Conservation (phyloP, 1,140 invertebrate species). For the Ruditapes philippinarum region DNA sequence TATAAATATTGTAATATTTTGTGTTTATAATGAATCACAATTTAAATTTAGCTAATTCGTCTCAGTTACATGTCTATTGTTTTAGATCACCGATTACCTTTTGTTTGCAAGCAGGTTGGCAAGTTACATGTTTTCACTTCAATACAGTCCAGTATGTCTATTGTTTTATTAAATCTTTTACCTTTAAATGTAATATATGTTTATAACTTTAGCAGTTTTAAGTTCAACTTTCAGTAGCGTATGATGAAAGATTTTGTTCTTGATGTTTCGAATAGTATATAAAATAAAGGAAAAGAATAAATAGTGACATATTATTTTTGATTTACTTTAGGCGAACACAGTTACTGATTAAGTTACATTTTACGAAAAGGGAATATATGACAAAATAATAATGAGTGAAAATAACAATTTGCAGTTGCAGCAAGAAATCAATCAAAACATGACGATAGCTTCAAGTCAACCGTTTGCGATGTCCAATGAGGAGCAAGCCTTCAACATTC, state of each 20-base stretch:
- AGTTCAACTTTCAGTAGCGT: neutral
- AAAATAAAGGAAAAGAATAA: too few species aligned
- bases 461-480: conserved; percentile 36
- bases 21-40: neutral
- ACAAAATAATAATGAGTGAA: too few species aligned
- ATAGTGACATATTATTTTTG: too few species aligned
- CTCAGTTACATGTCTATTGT: conserved; percentile 2
- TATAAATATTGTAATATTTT: too few species aligned
- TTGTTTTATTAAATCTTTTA: neutral
- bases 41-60: neutral
- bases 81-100: neutral
- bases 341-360: too few species aligned
- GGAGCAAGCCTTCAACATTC: conserved; percentile 8
- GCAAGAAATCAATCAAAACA: conserved; percentile 41
- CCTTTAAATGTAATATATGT: neutral
- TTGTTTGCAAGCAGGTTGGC: neutral
- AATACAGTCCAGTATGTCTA: neutral
- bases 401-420: conserved; percentile 36
- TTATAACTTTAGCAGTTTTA: neutral
- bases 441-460: neutral
- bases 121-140: conserved; percentile 16
- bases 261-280: neutral
- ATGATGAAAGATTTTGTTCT: neutral
- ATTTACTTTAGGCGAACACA: too few species aligned
- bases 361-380: too few species aligned